Conservation (phyloP, 1,140 invertebrate species). For the Neuroterus valhalla region DNA sequence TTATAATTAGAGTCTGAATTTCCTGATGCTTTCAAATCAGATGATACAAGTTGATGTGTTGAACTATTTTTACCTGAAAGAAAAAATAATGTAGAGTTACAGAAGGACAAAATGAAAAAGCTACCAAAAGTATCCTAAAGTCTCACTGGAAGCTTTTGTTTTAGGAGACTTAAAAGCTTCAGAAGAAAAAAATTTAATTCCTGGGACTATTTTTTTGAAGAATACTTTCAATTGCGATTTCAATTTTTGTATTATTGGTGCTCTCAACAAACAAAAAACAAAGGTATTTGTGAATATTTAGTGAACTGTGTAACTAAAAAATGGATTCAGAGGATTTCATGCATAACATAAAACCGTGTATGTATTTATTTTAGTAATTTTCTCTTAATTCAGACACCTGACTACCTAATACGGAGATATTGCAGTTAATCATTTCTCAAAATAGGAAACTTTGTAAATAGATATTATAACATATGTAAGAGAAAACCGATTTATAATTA, state of each 20-base stretch:
- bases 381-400: too few species aligned
- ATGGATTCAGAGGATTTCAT: too few species aligned
- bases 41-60: not conserved
- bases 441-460: too few species aligned
- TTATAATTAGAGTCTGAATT: constrained; percentile 39
- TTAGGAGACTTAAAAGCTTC: constrained; percentile 3
- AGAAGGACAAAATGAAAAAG: constrained; percentile 32
- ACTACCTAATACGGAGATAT: too few species aligned
- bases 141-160: constrained; percentile 13
- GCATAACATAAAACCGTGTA: too few species aligned
- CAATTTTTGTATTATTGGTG: not conserved
- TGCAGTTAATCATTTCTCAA: too few species aligned
- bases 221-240: constrained; percentile 4
- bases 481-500: too few species aligned
- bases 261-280: too few species aligned
- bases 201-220: not conserved
- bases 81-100: constrained; percentile 22
- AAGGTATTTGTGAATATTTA: too few species aligned
- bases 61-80: constrained; percentile 46
- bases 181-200: not conserved
- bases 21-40: not conserved
- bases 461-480: too few species aligned
- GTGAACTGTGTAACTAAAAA: too few species aligned
- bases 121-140: constrained; percentile 27
- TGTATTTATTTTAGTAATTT: too few species aligned